phyloP scores from a whole-genome alignment of 1,140 invertebrate species.

The Musca vetustissima region DNA sequence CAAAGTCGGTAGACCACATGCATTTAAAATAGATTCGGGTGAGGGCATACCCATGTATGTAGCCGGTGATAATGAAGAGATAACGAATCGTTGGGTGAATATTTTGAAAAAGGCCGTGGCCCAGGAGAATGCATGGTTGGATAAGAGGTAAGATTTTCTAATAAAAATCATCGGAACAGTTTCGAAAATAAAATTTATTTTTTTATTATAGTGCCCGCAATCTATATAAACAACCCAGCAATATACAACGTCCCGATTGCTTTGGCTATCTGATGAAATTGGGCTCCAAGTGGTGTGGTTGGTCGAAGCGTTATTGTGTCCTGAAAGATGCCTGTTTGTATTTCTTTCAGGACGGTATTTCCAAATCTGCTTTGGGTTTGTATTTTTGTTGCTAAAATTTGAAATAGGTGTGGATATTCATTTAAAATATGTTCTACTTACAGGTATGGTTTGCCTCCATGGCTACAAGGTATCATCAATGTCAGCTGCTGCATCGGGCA shows the following conservation, averaged over 20 bases:
- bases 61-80: slow-evolving; percentile 77
- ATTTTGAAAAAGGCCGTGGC: slow-evolving; percentile 70
- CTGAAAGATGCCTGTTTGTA: slow-evolving; percentile 94
- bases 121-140: slow-evolving; percentile 74
- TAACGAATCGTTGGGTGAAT: slow-evolving; percentile 73
- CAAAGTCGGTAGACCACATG: slow-evolving; percentile 57
- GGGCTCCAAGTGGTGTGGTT: slow-evolving; percentile 75
- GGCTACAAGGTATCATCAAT: slow-evolving; percentile 87
- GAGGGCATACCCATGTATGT: slow-evolving; percentile 78
- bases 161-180: slow-evolving; percentile 10
- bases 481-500: slow-evolving; percentile 68
- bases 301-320: slow-evolving; percentile 91
- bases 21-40: slow-evolving; percentile 75
- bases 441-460: slow-evolving; percentile 87
- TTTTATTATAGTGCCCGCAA: slow-evolving; percentile 60
- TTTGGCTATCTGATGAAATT: slow-evolving; percentile 87
- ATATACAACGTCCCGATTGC: slow-evolving; percentile 82
- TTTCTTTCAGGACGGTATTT: slow-evolving; percentile 87
- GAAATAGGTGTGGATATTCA: too few species aligned
- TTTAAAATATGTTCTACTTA: slow-evolving; percentile 8
- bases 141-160: slow-evolving; percentile 58
- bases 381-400: too few species aligned
- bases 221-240: slow-evolving; percentile 69
- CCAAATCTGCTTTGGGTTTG: slow-evolving; percentile 81
- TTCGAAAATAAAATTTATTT: slow-evolving; percentile 14